Evolutionary conservation across 2,888 invertebrate genomes (phyloP), one percentile per base, ranked within the genome.

Genomic region (Elegia similella): DNA sequence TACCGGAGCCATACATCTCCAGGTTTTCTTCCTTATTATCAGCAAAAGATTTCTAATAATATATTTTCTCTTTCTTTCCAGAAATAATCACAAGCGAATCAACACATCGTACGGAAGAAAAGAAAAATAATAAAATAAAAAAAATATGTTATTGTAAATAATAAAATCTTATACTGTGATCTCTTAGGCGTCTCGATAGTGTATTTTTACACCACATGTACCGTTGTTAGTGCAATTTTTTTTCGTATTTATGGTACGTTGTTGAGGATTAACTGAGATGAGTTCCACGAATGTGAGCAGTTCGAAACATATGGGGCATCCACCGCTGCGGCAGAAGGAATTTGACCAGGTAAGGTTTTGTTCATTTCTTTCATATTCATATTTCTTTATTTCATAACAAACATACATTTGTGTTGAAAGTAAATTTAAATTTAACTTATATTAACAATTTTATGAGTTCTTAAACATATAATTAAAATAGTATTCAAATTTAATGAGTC

Each of bases 321-420:
- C 34, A 7, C 94, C 94, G 57, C 84, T 95, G 62, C 94, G 95
- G 76, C 95, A 95, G 73, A 96, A 96, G 71, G 96, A 96, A 78
- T 92, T 98, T 72, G 95, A 96, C 84, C 95, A 94, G 88, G 92
- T 92, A 66, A 80, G 72, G 63, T 59, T 60, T 65, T 56, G 61
- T 61, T 59, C 52, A 54, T n/a, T n/a, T n/a, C n/a, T n/a, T n/a
- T n/a, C n/a, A n/a, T n/a, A n/a, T n/a, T n/a, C n/a, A n/a, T n/a
- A n/a, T n/a, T n/a, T n/a, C n/a, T n/a, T n/a, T n/a, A n/a, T n/a
- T n/a, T n/a, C n/a, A n/a, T n/a, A n/a, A n/a, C n/a, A n/a, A n/a
- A n/a, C n/a, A n/a, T n/a, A n/a, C n/a, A n/a, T n/a, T n/a, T n/a
- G n/a, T n/a, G n/a, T n/a, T n/a, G n/a, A n/a, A n/a, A n/a, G n/a